Evolutionary conservation across 2,113 vertebrate species (phyloP).

Genomic region (Mungos mungo): DNA sequence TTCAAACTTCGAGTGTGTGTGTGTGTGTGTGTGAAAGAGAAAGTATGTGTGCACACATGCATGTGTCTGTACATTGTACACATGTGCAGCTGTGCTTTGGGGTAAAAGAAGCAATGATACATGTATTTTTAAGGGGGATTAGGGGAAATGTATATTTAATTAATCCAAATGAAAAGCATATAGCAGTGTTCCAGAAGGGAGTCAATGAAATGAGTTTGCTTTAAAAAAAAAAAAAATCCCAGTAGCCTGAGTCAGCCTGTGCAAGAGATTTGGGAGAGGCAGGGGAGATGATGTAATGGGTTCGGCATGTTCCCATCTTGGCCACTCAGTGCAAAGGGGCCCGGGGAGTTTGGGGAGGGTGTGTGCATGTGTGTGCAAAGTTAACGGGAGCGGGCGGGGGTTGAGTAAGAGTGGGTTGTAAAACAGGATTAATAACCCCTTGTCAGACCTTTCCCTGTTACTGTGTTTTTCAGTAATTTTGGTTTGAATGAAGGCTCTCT

Average conservation of each 20-base stretch:
- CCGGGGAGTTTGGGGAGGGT: slow-evolving; percentile 59
- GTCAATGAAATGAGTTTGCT: slow-evolving; percentile 64
- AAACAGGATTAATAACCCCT: slow-evolving; percentile 74
- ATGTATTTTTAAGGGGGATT: background rate
- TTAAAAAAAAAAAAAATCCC: slow-evolving; percentile 48
- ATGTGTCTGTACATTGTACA: background rate
- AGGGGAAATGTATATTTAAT: background rate
- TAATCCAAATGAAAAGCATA: slow-evolving; percentile 36
- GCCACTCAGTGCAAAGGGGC: slow-evolving; percentile 62
- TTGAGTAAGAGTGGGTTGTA: slow-evolving; percentile 5
- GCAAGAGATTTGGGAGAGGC: slow-evolving; percentile 59
- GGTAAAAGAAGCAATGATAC: background rate
- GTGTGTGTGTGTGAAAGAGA: background rate
- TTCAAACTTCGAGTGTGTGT: background rate
- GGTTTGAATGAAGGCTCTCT: slow-evolving; percentile 80
- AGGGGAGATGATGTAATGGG: slow-evolving; percentile 74
- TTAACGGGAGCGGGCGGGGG: slow-evolving; percentile 61
- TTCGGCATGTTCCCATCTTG: slow-evolving; percentile 74
- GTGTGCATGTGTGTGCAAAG: slow-evolving; percentile 55
- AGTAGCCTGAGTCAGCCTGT: slow-evolving; percentile 46
- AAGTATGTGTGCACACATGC: background rate
- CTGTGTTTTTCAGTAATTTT: slow-evolving; percentile 82
- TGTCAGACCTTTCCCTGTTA: slow-evolving; percentile 62
- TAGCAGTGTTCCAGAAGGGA: slow-evolving; percentile 1
- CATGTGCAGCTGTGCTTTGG: background rate